A percentile compares a stretch with the other conserved stretches of the same genome.
These are phyloP conservation scores for Enteromius trimaculatus DNA, from an alignment of 2,797 vertebrate species.

Conservation along the genomic window DNA sequence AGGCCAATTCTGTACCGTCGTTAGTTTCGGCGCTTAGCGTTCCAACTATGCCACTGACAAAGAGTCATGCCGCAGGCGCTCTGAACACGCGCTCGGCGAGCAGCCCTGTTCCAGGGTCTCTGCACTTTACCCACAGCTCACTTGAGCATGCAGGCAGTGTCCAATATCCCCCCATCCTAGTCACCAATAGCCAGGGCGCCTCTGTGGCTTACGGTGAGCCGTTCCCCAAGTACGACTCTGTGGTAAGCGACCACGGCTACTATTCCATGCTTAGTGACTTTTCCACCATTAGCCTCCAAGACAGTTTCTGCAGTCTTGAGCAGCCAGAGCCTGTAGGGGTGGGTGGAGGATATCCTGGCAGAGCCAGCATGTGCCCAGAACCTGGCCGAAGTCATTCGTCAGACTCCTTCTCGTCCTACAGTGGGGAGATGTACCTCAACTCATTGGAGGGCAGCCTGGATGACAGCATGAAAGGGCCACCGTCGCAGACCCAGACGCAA, in stretches of 20 bases:
- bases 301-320: constrained; percentile 93
- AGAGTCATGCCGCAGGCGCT: constrained; percentile 95
- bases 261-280: constrained; percentile 98
- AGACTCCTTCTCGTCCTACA: constrained; percentile 94
- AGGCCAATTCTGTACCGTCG: constrained; percentile 95
- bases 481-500: constrained; percentile 72
- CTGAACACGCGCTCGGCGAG: constrained; percentile 98
- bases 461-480: constrained; percentile 87
- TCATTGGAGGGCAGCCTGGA: constrained; percentile 90
- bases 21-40: constrained; percentile 97
- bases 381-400: constrained; percentile 93
- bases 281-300: constrained; percentile 93
- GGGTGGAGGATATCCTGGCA: constrained; percentile 79
- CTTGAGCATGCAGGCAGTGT: constrained; percentile 95
- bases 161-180: constrained; percentile 97
- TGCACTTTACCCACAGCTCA: constrained; percentile 93
- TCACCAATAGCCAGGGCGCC: constrained; percentile 96
- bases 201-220: constrained; percentile 92
- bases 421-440: constrained; percentile 90
- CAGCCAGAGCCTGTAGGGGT: constrained; percentile 65
- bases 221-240: constrained; percentile 94
- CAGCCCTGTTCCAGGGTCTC: constrained; percentile 95
- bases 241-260: constrained; percentile 93
- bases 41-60: constrained; percentile 91
- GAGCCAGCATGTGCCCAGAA: constrained; percentile 89